These are phyloP conservation scores for Syrmaticus mikado DNA, from an alignment of 2,113 vertebrate genomes.

Conservation along the genomic window DNA sequence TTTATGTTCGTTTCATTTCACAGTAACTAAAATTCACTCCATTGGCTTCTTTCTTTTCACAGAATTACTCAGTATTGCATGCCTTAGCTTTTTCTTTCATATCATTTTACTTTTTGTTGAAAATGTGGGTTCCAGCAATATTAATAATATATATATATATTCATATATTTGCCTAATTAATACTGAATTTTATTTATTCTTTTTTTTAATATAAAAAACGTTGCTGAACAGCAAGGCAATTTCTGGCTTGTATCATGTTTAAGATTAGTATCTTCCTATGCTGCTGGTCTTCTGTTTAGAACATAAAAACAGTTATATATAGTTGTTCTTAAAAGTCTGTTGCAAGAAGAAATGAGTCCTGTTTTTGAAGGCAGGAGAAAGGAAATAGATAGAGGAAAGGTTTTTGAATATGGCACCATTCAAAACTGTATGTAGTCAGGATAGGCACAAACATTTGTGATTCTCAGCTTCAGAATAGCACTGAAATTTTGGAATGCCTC, in stretches of 20 bases:
- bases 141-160: background rate
- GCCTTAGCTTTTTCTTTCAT: background rate
- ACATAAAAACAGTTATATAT: background rate
- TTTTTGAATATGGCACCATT: background rate
- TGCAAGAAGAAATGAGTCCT: background rate
- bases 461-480: background rate
- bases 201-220: background rate
- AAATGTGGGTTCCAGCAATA: background rate
- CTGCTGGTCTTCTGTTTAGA: background rate
- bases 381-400: background rate
- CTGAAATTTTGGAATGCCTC: background rate
- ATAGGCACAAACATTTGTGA: background rate
- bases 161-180: background rate
- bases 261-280: background rate
- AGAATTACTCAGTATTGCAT: background rate
- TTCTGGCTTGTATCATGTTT: background rate
- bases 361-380: background rate
- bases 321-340: background rate
- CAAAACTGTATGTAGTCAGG: background rate
- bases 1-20: background rate
- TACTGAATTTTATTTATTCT: background rate
- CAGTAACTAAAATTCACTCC: background rate
- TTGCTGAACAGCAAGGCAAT: background rate
- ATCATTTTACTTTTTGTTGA: background rate
- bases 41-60: background rate